Base-by-base conservation (phyloP, 2,797 vertebrate species). In the Morus bassanus region DNA sequence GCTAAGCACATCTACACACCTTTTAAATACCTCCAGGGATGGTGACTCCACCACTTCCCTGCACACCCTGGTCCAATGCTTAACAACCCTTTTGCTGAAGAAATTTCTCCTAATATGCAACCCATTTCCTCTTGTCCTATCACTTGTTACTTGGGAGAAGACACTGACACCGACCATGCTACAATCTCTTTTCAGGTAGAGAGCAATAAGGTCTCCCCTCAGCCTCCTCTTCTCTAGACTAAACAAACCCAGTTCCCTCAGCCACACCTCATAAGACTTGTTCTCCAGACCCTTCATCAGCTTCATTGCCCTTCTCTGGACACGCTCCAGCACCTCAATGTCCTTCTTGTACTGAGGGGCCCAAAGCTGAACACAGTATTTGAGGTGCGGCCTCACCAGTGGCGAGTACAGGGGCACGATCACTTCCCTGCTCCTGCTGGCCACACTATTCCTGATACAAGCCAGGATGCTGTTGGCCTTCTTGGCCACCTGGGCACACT, bases 151-250 rank as follows among this genome's bases (percentile, higher is more conserved):
- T 4, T 31, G n/a, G 16, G 11, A 76, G 37, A 45, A 45, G 3
- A 85, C 46, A 74, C 11, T 1, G 1, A 59, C 4, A 4, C 9
- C 3, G 19, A 79, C 9, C 12, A 22, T 0, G 0, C 21, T 11
- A 39, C 2, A 10, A 33, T 3, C 10, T 83, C 18, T 12, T 56
- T 78, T 21, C 57, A 82, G 8, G 18, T 2, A 35, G 43, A 43
- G 43, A n/a, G n/a, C n/a, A n/a, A n/a, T n/a, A n/a, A 74, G 4
- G 23, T 67, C 22, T 22, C 17, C 13, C 23, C 33, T 78, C 17
- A 85, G 31, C 8, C 3, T 70, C 35, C 31, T 85, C 16, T 85
- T 61, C 37, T 37, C 13, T n/a, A 85, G 3, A 2, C 0, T 53
- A 3, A 85, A 70, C 5, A 77, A 1, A 0, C 1, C 4, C 21